Evolutionary conservation across 2,113 vertebrate genomes (phyloP), one percentile per base, ranked within the genome.

Genomic region (Dipodomys ordii): DNA sequence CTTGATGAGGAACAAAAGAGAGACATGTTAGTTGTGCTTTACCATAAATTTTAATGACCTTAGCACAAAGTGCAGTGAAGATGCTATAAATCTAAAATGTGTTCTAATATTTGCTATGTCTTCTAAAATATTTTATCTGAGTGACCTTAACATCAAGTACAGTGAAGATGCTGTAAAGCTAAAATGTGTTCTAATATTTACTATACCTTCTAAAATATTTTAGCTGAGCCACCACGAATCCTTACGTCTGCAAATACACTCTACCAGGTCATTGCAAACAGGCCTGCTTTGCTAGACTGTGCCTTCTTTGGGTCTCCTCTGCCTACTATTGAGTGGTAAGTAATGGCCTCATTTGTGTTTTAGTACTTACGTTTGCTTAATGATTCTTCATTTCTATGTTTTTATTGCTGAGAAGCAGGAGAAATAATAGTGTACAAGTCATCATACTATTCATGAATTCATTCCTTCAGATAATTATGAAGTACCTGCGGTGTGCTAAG

Each of bases 141-240:
- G 68, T 78, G 49, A 23, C 28, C 49, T 94, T 78, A 76, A 92
- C 76, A 72, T 13, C 68, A 65, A 84, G 39, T 76, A 2, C 20
- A 35, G 3, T 67, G 44, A 77, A 27, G 65, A 39, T 0, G 83
- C 11, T 32, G 5, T 32, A 25, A 49, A 2, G 23, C 53, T 81
- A 64, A 86, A 65, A 68, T 86, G 19, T 91, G 62, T 79, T 83
- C 60, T 94, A 68, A 83, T 88, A 84, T 88, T 95, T 88, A 71
- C 62, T 92, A 80, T 85, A 46, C 39, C 28, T 83, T 91, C 82
- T 46, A 10, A 68, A 93, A 91, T 53, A 35, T 98, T 98, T 88
- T 97, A 99, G 99, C 99, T 57, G 99, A 99, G 94, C 98, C 98
- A 2, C 99, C 99, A 73, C 98, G 99, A 98, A 99, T 99, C 96